Percentiles rank a stretch among this genome's conserved stretches.
Evolutionary conservation across 1,140 invertebrate species (phyloP).

Genomic region (Conus ventricosus): DNA sequence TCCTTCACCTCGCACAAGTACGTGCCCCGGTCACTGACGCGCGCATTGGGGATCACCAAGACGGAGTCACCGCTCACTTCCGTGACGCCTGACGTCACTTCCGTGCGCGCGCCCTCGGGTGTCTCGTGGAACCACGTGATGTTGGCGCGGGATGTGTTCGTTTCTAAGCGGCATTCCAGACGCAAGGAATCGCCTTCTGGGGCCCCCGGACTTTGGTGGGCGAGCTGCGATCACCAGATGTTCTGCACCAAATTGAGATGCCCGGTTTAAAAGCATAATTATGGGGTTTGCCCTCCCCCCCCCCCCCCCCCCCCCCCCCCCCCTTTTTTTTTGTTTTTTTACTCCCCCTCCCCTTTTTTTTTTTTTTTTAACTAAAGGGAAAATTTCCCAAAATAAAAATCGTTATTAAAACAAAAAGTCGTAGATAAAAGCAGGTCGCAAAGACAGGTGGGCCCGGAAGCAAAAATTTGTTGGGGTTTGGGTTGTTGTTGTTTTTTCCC

Average conservation of each 20-base stretch:
- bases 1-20: constrained; percentile 49
- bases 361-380: too few species aligned
- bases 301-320: too few species aligned
- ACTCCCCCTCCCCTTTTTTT: too few species aligned
- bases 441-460: too few species aligned
- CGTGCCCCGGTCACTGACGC: constrained; percentile 27
- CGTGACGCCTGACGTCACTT: constrained; percentile 43
- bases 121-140: constrained; percentile 48
- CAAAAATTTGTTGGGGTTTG: too few species aligned
- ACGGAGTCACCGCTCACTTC: constrained; percentile 30
- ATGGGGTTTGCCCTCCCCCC: too few species aligned
- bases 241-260: constrained; percentile 26
- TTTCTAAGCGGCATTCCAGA: constrained; percentile 51
- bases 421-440: too few species aligned
- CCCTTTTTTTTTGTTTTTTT: too few species aligned
- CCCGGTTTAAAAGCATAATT: too few species aligned
- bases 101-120: constrained; percentile 28
- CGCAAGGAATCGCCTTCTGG: constrained; percentile 40
- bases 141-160: constrained; percentile 28
- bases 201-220: constrained; percentile 40
- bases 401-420: too few species aligned
- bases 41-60: constrained; percentile 8
- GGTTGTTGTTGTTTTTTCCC: too few species aligned
- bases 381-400: too few species aligned
- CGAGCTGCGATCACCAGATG: constrained; percentile 37